These are phyloP conservation scores for Lindbergichthys nudifrons DNA, from an alignment of 2,797 vertebrate genomes.

Conservation along the genomic window DNA sequence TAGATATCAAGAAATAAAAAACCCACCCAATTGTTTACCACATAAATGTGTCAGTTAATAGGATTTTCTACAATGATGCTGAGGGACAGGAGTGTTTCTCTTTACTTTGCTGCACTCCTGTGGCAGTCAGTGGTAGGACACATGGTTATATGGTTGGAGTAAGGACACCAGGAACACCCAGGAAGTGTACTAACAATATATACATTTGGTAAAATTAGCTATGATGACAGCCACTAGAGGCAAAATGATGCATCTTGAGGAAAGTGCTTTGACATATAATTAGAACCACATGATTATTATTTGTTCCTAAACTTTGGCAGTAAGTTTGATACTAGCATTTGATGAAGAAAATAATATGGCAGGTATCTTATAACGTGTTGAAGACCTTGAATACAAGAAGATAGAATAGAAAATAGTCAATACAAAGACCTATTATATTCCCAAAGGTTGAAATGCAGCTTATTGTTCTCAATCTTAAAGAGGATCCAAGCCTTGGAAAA, in stretches of 20 bases:
- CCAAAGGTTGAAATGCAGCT: not conserved
- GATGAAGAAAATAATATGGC: not conserved
- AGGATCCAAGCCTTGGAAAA: not conserved
- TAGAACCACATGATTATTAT: constrained; percentile 49
- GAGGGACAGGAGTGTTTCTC: not conserved
- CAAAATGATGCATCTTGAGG: constrained; percentile 10
- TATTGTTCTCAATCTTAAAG: not conserved
- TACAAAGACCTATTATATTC: not conserved
- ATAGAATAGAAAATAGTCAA: not conserved
- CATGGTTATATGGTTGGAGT: not conserved
- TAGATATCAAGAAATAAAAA: not conserved
- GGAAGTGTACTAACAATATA: not conserved
- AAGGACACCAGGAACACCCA: not conserved
- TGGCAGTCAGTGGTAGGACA: not conserved
- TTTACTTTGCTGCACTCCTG: constrained; percentile 18
- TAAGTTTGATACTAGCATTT: not conserved
- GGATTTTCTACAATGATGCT: not conserved
- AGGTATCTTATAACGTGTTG: not conserved
- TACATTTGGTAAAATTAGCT: not conserved
- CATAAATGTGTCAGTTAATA: not conserved
- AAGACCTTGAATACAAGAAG: not conserved
- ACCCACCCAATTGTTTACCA: not conserved
- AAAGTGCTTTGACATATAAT: constrained; percentile 51
- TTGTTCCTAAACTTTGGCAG: not conserved
- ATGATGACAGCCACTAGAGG: not conserved